These are phyloP conservation scores for Andrena chrysosceles DNA, from an alignment of 2,888 invertebrate species.

Conservation along the genomic window DNA sequence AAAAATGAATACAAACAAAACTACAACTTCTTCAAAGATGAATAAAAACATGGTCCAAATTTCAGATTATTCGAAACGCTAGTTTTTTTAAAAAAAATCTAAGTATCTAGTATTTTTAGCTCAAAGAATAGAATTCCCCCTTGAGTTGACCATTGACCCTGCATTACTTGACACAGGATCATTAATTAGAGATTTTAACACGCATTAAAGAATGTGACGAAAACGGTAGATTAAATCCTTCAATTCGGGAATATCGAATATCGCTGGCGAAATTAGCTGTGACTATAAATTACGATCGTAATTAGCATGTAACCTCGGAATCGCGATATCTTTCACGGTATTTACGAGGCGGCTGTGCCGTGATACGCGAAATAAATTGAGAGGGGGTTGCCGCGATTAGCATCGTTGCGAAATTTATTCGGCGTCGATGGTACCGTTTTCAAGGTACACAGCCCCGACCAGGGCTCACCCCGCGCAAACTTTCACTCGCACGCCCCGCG, in stretches of 20 bases:
- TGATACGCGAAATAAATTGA: constrained; percentile 12
- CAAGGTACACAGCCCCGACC: neutral
- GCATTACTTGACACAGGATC: no score
- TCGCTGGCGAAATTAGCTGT: neutral
- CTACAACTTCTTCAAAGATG: no score
- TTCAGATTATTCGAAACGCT: no score
- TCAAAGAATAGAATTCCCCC: no score
- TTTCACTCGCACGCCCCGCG: neutral
- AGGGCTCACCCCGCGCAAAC: neutral
- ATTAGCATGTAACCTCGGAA: constrained; percentile 29
- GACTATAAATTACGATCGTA: constrained; percentile 10
- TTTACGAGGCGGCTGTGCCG: constrained; percentile 4
- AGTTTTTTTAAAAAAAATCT: no score
- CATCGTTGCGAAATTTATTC: constrained; percentile 19
- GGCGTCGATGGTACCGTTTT: constrained; percentile 4
- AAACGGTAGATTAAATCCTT: neutral
- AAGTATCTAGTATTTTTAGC: no score
- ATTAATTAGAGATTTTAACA: no score
- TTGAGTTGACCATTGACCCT: no score
- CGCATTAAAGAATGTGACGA: neutral
- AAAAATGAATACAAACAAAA: no score
- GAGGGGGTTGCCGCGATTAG: constrained; percentile 16
- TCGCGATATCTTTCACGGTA: constrained; percentile 12
- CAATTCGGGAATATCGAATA: neutral
- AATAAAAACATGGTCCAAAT: no score